phyloP scores from a whole-genome alignment of 2,888 invertebrate genomes.

The Keiferia lycopersicella region DNA sequence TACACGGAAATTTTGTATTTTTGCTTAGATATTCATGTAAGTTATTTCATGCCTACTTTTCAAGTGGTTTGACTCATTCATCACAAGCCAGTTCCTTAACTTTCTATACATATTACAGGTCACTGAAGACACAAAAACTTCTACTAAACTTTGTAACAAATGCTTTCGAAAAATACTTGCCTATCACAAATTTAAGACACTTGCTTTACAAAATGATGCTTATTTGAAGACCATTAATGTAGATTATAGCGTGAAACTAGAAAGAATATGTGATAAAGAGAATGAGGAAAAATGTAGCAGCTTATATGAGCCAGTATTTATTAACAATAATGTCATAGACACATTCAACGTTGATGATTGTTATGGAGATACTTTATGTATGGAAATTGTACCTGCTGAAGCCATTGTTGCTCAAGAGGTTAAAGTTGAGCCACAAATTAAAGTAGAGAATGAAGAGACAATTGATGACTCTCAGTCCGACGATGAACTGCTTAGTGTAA shows the following conservation, averaged over 20 bases:
- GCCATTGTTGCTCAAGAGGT: neutral
- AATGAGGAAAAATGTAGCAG: neutral
- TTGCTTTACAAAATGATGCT: constrained; percentile 57
- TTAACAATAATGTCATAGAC: constrained; percentile 3
- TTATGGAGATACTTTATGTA: neutral
- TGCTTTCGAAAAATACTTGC: constrained; percentile 58
- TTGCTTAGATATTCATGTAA: constrained; percentile 64
- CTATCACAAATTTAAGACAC: constrained; percentile 60
- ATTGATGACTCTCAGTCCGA: constrained; percentile 52
- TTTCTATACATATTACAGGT: constrained; percentile 45
- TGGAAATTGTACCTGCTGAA: neutral
- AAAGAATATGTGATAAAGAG: constrained; percentile 29
- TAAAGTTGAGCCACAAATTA: constrained; percentile 35
- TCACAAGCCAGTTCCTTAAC: neutral
- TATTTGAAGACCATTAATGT: constrained; percentile 44
- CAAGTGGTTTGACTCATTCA: neutral
- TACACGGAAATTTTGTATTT: constrained; percentile 54
- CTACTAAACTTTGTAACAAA: constrained; percentile 58
- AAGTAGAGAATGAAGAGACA: constrained; percentile 37
- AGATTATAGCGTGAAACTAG: constrained; percentile 38
- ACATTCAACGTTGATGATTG: constrained; percentile 14
- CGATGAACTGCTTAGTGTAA: constrained; percentile 61
- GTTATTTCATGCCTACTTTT: constrained; percentile 26
- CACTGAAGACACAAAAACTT: constrained; percentile 44
- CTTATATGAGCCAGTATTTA: neutral